These are phyloP conservation scores for Saccostrea echinata DNA, from an alignment of 1,140 invertebrate species.

Conservation along the genomic window DNA sequence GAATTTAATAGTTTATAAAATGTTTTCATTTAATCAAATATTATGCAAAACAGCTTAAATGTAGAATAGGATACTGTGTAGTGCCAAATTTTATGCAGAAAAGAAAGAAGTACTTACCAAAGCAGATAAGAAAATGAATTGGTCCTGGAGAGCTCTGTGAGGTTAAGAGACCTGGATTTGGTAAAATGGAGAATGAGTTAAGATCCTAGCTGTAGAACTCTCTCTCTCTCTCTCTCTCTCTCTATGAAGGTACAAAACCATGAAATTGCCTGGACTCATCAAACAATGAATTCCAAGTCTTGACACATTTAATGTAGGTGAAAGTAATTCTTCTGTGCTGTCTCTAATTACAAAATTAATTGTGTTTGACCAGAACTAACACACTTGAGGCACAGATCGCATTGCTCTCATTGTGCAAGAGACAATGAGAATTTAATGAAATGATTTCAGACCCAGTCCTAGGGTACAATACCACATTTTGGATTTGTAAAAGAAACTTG, in stretches of 20 bases:
- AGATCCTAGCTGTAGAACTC: background rate
- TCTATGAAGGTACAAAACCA: background rate
- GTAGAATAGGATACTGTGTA: background rate
- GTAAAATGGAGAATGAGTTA: background rate
- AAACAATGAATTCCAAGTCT: background rate
- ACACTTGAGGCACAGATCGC: background rate
- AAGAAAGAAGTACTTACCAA: background rate
- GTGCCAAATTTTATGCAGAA: background rate
- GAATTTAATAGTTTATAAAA: background rate
- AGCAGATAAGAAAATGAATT: background rate
- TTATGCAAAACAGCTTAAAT: background rate
- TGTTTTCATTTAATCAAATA: background rate
- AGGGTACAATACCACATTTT: background rate
- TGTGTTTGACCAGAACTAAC: constrained; percentile 8
- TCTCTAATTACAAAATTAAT: constrained; percentile 1
- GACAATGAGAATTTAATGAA: background rate
- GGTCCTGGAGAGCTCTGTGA: background rate
- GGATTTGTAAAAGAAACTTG: background rate
- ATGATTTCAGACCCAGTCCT: background rate
- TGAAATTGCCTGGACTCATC: background rate
- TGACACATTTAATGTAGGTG: background rate
- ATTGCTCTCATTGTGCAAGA: background rate
- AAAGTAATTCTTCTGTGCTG: background rate
- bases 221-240: no score
- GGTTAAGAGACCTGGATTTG: background rate